Evolutionary conservation across 2,888 invertebrate species (phyloP), one percentile per base, ranked within the genome.

Genomic region (Glyphotaelius pellucidus): DNA sequence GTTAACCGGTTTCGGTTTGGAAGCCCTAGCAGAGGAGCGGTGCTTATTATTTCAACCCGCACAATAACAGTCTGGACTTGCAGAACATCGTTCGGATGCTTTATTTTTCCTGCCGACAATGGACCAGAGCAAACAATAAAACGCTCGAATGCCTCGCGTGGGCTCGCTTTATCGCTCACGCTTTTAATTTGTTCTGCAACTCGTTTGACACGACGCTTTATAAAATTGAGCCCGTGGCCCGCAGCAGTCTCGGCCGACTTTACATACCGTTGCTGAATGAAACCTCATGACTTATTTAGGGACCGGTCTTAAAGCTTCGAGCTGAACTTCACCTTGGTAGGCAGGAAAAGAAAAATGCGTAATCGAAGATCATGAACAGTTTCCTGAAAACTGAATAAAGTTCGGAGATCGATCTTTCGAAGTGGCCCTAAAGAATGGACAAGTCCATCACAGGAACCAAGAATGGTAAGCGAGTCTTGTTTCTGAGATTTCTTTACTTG

Each of bases 161-260:
- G 91, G 90, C 79, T 38, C 52, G 91, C 85, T 91, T 91, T 91
- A 86, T 90, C 80, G 91, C 90, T 90, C 91, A 90, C 90, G 91
- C 85, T 91, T 91, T 91, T 91, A 89, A 91, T 91, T 91, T 83
- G 91, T 91, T 91, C 90, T 91, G 91, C 89, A 80, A 42, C 85
- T 90, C 91, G 88, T 91, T 91, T 89, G 81, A 89, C 89, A 86
- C 81, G 91, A 81, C 81, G 81, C 81, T 80, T 90, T 81, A 47
- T 90, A 81, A 90, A 42, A 90, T 81, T 81, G 90, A 90, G 42
- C 81, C 90, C 81, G 90, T 52, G 30, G 80, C 88, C 88, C 79
- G 88, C 31, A n/a, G 88, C 79, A 80, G 87, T 31, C 88, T 38
- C 88, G 88, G 88, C 67, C 2, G 80, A 25, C 88, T 89, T 86